phyloP scores from a whole-genome alignment of 2,113 vertebrate species.

The Holacanthus passer region DNA sequence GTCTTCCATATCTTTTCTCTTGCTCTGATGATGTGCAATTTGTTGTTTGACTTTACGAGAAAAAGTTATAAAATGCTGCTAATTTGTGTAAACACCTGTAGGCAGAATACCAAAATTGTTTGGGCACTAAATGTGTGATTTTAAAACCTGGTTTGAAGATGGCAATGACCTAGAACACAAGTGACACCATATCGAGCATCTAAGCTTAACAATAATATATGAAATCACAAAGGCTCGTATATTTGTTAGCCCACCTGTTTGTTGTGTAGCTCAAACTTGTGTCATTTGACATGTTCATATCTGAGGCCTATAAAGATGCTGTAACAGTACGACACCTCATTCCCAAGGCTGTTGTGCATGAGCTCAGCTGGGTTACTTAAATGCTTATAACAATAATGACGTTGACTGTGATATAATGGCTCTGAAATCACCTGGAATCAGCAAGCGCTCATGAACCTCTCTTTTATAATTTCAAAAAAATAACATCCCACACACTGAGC shows the following conservation, averaged over 20 bases:
- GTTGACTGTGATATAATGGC: constrained; percentile 35
- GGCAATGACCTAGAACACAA: background rate
- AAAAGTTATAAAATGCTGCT: background rate
- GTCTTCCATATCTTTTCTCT: background rate
- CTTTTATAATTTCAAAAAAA: constrained; percentile 40
- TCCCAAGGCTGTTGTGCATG: background rate
- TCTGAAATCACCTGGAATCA: constrained; percentile 36
- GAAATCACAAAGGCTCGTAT: too few species aligned
- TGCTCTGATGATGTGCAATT: background rate
- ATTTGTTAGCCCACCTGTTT: constrained; percentile 2
- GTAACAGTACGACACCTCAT: background rate
- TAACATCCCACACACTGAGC: constrained; percentile 30
- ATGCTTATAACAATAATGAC: constrained; percentile 12
- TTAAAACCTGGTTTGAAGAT: too few species aligned
- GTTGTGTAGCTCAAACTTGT: background rate
- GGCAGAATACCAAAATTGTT: too few species aligned
- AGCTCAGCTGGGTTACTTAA: constrained; percentile 16
- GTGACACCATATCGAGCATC: background rate
- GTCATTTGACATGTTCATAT: constrained; percentile 2
- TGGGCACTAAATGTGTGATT: background rate
- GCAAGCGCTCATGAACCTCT: constrained; percentile 11
- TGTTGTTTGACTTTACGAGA: background rate
- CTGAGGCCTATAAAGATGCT: background rate
- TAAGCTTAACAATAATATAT: background rate
- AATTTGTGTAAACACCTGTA: background rate